Conservation (phyloP, 2,113 vertebrate genomes). For the Chiloscyllium plagiosum region DNA sequence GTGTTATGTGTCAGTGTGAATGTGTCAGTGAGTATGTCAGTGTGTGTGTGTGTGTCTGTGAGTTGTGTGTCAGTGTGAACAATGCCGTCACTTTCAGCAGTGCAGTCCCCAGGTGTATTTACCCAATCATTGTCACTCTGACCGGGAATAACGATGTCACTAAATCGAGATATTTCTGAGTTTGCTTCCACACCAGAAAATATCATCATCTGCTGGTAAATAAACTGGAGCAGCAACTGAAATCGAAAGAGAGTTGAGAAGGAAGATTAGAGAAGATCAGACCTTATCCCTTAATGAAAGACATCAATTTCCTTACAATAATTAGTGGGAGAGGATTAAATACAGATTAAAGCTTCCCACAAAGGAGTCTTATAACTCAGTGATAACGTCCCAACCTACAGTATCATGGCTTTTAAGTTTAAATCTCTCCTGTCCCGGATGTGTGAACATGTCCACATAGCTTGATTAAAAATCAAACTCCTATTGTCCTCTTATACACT, state of each 20-base stretch:
- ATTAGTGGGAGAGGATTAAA: neutral
- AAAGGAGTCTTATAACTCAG: too few species aligned
- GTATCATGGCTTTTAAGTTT: too few species aligned
- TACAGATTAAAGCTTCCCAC: neutral
- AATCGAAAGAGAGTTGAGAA: neutral
- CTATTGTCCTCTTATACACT: too few species aligned
- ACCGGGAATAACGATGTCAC: neutral
- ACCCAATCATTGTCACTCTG: neutral
- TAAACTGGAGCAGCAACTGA: conserved; percentile 9
- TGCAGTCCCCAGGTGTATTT: neutral
- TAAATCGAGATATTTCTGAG: neutral
- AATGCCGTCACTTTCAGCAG: neutral
- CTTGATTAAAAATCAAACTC: too few species aligned
- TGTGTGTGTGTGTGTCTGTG: too few species aligned
- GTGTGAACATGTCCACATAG: too few species aligned
- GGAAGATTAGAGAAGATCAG: neutral
- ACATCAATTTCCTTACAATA: neutral
- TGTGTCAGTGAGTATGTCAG: too few species aligned
- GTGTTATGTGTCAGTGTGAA: too few species aligned
- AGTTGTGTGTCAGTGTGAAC: neutral
- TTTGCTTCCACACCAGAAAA: neutral
- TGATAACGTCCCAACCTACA: too few species aligned
- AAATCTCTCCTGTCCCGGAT: too few species aligned
- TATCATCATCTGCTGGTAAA: neutral
- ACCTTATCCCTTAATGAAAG: neutral